These are phyloP conservation scores for Lateolabrax maculatus DNA, from an alignment of 2,797 vertebrate genomes.

Conservation along the genomic window DNA sequence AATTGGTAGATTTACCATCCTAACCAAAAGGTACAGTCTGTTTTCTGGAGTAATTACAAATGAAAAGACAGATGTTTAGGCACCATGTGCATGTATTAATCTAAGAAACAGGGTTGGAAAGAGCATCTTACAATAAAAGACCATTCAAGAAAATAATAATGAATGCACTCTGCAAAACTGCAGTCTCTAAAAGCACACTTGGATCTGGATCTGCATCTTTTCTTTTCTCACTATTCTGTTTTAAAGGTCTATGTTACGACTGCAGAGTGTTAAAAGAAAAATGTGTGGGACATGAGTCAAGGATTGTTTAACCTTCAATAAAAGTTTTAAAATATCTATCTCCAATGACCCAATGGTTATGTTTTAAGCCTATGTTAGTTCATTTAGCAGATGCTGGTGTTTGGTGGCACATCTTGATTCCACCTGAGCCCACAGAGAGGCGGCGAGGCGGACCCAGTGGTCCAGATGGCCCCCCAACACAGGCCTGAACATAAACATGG, in stretches of 20 bases:
- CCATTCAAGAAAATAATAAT: neutral
- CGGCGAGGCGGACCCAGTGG: slow-evolving; percentile 52
- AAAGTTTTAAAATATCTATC: slow-evolving; percentile 44
- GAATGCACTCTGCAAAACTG: neutral
- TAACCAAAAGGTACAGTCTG: slow-evolving; percentile 41
- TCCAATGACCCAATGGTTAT: slow-evolving; percentile 30
- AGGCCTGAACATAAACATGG: slow-evolving; percentile 81
- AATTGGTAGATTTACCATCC: slow-evolving; percentile 15
- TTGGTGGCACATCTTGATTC: slow-evolving; percentile 80
- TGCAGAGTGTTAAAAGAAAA: slow-evolving; percentile 34
- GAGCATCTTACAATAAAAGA: neutral
- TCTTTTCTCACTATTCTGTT: slow-evolving; percentile 3
- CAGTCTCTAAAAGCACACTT: neutral
- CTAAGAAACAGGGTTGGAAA: neutral
- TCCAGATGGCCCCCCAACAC: slow-evolving; percentile 69
- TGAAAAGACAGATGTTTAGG: slow-evolving; percentile 30
- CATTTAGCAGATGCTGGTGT: slow-evolving; percentile 57
- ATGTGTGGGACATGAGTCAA: slow-evolving; percentile 12
- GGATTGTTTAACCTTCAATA: slow-evolving; percentile 59
- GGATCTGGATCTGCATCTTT: neutral
- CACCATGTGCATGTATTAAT: neutral
- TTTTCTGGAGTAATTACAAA: slow-evolving; percentile 27
- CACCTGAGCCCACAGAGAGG: slow-evolving; percentile 76
- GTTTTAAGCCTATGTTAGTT: slow-evolving; percentile 54
- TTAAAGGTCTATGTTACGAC: neutral